These are phyloP conservation scores for Diaphora mendica DNA, from an alignment of 2,888 invertebrate species.

Conservation along the genomic window DNA sequence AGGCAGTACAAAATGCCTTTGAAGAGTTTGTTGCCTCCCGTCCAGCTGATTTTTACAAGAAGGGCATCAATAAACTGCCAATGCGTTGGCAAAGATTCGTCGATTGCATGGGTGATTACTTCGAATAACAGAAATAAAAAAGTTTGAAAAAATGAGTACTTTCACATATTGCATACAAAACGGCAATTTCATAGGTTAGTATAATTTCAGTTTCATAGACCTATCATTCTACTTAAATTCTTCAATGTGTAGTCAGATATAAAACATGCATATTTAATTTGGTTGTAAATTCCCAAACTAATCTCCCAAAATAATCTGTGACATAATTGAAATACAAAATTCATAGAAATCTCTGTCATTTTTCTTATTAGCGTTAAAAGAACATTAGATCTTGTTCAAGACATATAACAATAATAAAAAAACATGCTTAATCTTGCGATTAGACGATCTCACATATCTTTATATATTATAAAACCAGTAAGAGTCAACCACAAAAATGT, in stretches of 20 bases:
- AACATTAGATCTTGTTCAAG: background rate
- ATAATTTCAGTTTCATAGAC: too few relatives aligned
- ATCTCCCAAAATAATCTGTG: background rate
- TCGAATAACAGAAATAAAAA: too few relatives aligned
- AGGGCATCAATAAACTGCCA: too few relatives aligned
- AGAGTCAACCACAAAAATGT: slow-evolving; percentile 12
- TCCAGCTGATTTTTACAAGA: too few relatives aligned
- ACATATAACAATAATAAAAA: background rate
- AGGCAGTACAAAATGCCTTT: too few relatives aligned
- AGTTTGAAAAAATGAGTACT: too few relatives aligned
- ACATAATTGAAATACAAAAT: background rate
- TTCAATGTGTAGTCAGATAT: background rate
- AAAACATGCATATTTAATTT: background rate
- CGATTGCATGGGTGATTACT: too few relatives aligned
- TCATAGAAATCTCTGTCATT: background rate
- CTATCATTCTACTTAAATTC: too few relatives aligned
- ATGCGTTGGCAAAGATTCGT: too few relatives aligned
- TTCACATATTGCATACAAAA: too few relatives aligned
- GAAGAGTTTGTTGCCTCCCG: too few relatives aligned
- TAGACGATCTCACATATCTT: background rate
- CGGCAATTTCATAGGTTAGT: too few relatives aligned
- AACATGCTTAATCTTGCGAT: background rate
- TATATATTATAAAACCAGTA: slow-evolving; percentile 16
- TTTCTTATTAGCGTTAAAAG: background rate
- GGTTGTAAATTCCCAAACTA: background rate